These are phyloP conservation scores for Dolichotis patagonum DNA, from an alignment of 2,113 vertebrate genomes.

Conservation along the genomic window DNA sequence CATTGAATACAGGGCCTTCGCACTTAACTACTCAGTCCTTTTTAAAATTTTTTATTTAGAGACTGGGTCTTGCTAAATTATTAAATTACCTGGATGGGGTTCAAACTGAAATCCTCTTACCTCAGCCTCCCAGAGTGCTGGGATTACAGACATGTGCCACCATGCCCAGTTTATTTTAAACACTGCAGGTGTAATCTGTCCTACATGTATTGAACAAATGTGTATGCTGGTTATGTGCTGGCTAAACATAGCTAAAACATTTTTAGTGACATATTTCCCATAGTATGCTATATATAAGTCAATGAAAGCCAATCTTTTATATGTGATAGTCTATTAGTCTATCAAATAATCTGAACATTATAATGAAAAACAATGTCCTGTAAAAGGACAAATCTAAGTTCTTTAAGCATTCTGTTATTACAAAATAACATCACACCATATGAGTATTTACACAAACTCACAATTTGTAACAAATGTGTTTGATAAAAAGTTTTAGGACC, in stretches of 20 bases:
- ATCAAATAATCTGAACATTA: slow-evolving; percentile 25
- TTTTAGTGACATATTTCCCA: neutral
- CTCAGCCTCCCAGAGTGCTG: neutral
- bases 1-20: neutral
- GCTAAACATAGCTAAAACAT: neutral
- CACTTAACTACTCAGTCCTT: neutral
- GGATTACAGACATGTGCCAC: neutral
- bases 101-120: neutral
- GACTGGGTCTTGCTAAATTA: neutral
- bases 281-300: neutral
- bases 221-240: neutral
- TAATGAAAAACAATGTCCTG: neutral
- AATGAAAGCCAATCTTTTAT: neutral
- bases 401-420: neutral
- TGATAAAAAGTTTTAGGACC: neutral
- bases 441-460: neutral
- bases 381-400: neutral
- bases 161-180: neutral
- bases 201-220: slow-evolving; percentile 24
- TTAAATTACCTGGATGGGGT: neutral
- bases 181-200: neutral
- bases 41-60: neutral
- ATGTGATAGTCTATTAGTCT: neutral
- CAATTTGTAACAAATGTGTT: neutral
- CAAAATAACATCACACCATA: neutral